phyloP scores from a whole-genome alignment of 1,140 invertebrate species.

The Temnothorax longispinosus region DNA sequence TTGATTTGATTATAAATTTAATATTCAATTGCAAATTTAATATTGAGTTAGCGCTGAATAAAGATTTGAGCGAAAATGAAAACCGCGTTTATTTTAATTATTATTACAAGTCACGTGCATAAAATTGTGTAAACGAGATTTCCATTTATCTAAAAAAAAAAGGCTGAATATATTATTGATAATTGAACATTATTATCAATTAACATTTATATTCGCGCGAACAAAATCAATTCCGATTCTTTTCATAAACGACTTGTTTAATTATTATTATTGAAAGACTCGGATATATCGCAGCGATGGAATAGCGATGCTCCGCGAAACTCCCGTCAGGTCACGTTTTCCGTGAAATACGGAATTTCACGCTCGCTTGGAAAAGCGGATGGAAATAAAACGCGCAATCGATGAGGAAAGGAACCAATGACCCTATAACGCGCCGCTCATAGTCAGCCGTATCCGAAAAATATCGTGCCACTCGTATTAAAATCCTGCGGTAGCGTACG shows the following conservation, averaged over 20 bases:
- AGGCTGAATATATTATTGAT: not conserved
- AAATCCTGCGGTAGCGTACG: not conserved
- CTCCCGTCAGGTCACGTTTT: conserved; percentile 39
- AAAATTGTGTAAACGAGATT: not conserved
- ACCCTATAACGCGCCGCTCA: conserved; percentile 44
- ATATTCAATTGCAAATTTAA: conserved; percentile 20
- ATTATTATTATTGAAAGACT: conserved; percentile 31
- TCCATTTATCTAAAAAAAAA: not conserved
- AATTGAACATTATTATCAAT: conserved; percentile 3
- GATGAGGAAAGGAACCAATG: conserved; percentile 51
- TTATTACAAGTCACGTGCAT: not conserved
- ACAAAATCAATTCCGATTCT: not conserved
- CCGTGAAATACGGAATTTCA: conserved; percentile 46
- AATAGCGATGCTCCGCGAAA: not conserved
- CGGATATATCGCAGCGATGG: not conserved
- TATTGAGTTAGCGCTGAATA: conserved; percentile 11
- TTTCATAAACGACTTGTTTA: not conserved
- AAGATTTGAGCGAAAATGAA: not conserved
- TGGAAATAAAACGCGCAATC: conserved; percentile 55
- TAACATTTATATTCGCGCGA: not conserved
- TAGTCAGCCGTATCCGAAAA: conserved; percentile 30
- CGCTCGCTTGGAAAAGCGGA: conserved; percentile 50
- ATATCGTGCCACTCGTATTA: conserved; percentile 34
- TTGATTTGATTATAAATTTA: not conserved
- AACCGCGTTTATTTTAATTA: conserved; percentile 9